phyloP scores from a whole-genome alignment of 2,113 vertebrate species.

The Herpailurus yagouaroundi region DNA sequence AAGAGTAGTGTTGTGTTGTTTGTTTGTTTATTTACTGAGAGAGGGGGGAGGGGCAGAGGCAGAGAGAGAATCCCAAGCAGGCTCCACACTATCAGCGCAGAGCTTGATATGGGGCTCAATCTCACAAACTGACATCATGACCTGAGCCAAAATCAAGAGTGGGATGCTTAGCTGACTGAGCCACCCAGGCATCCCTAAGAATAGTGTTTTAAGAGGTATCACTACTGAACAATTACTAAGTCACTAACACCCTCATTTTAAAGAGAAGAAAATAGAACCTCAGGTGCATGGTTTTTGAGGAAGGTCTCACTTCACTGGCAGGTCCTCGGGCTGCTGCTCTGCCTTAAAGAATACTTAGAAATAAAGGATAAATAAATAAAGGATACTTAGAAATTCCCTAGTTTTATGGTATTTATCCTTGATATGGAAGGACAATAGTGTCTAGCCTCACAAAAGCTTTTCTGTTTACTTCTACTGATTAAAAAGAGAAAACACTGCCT shows the following conservation, averaged over 20 bases:
- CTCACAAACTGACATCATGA: too few relatives aligned
- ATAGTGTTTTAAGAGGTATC: background rate
- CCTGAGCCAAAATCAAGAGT: too few relatives aligned
- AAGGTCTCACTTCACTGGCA: background rate
- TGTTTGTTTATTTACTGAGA: too few relatives aligned
- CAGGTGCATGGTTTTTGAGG: background rate
- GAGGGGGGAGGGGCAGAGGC: too few relatives aligned
- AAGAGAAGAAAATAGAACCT: background rate
- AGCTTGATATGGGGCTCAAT: too few relatives aligned
- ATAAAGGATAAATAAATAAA: too few relatives aligned
- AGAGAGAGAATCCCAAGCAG: too few relatives aligned
- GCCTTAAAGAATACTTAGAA: background rate
- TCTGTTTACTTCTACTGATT: background rate
- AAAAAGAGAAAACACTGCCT: conserved; percentile 7
- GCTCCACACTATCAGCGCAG: too few relatives aligned
- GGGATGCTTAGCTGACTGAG: too few relatives aligned
- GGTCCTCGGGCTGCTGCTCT: background rate
- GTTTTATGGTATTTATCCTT: conserved; percentile 21
- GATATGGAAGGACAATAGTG: background rate
- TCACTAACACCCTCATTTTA: background rate
- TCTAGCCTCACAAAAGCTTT: background rate
- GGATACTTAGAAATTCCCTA: conserved; percentile 29
- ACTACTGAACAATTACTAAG: background rate
- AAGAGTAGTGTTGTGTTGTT: background rate
- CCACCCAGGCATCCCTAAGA: background rate